Evolutionary conservation across 2,797 vertebrate species (phyloP).

Genomic region (Threskiornis aethiopicus): DNA sequence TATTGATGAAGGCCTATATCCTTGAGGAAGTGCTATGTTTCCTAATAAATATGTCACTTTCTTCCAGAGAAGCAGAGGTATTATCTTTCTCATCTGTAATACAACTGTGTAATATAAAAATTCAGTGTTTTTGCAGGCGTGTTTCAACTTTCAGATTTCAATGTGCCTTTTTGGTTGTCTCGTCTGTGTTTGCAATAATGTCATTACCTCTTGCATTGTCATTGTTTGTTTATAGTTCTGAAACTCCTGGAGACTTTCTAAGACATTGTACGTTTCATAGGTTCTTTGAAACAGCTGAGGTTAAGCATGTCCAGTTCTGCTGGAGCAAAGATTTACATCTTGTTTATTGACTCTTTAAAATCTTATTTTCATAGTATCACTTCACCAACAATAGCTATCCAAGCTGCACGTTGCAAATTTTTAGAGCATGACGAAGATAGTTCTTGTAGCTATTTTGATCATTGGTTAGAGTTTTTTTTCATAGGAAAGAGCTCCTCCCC

Average conservation of each 20-base stretch:
- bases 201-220: background rate
- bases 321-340: background rate
- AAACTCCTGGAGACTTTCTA: background rate
- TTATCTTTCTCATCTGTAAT: background rate
- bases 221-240: background rate
- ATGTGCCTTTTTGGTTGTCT: background rate
- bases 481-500: background rate
- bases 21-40: background rate
- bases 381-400: background rate
- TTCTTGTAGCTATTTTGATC: background rate
- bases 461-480: background rate
- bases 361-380: background rate
- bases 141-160: background rate
- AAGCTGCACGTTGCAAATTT: background rate
- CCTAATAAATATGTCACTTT: background rate
- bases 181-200: background rate
- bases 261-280: rapidly evolving
- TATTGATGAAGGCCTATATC: background rate
- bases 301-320: background rate
- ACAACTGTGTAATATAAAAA: background rate
- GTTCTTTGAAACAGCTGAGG: background rate
- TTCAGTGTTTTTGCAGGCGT: background rate
- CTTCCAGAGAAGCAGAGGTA: background rate
- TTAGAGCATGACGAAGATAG: background rate
- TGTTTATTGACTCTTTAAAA: background rate